Conservation (phyloP, 1,140 invertebrate genomes). For the Leptonema lineaticorne region DNA sequence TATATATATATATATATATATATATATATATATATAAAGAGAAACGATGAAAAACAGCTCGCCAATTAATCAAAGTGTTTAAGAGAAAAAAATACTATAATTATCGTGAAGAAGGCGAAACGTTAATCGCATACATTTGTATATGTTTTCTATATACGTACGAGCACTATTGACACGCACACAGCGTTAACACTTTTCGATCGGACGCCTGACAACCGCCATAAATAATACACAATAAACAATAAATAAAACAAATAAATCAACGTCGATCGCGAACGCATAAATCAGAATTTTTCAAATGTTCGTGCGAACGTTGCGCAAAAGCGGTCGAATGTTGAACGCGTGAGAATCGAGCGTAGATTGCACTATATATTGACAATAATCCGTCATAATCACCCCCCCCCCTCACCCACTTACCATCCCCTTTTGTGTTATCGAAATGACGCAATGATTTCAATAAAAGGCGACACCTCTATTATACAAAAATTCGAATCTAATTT, state of each 20-base stretch:
- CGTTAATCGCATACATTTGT: too few relatives aligned
- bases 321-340: background rate
- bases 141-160: too few relatives aligned
- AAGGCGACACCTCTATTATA: too few relatives aligned
- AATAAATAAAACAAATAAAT: constrained; percentile 13
- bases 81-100: too few relatives aligned
- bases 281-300: constrained; percentile 8
- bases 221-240: background rate
- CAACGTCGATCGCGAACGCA: constrained; percentile 4
- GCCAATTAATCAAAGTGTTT: too few relatives aligned
- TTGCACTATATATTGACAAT: background rate
- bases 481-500: too few relatives aligned
- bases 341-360: constrained; percentile 7
- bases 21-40: background rate
- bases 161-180: too few relatives aligned
- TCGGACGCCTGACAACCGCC: background rate
- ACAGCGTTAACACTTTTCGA: background rate
- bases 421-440: too few relatives aligned
- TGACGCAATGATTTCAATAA: too few relatives aligned
- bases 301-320: constrained; percentile 5
- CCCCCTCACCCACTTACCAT: too few relatives aligned
- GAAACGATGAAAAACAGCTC: background rate
- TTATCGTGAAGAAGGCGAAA: too few relatives aligned
- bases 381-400: too few relatives aligned
- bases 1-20: background rate